These are phyloP conservation scores for Heliangelus exortis DNA, from an alignment of 2,797 vertebrate genomes.

Conservation along the genomic window DNA sequence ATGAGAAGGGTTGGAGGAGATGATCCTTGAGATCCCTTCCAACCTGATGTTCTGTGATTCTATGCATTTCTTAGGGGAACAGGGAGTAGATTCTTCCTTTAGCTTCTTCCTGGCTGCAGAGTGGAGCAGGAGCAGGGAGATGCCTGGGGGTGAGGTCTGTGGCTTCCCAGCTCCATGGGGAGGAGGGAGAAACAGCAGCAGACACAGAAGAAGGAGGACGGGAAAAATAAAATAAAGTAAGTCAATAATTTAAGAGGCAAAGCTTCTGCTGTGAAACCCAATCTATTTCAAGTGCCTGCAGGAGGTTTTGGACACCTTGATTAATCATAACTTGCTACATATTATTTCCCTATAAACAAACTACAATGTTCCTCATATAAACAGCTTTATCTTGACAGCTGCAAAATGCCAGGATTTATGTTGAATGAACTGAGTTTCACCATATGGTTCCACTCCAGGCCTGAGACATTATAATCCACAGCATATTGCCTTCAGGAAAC, in stretches of 20 bases:
- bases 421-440: constrained; percentile 70
- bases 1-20: too few species aligned
- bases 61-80: too few species aligned
- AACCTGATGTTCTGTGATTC: too few species aligned
- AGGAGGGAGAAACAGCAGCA: neutral
- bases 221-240: neutral
- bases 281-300: constrained; percentile 57
- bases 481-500: constrained; percentile 71
- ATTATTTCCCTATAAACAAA: constrained; percentile 85
- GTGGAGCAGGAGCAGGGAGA: rapidly evolving
- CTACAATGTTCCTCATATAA: constrained; percentile 79
- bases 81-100: neutral
- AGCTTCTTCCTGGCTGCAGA: neutral
- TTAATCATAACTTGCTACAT: constrained; percentile 79
- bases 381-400: constrained; percentile 83
- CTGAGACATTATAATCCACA: constrained; percentile 72
- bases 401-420: constrained; percentile 84
- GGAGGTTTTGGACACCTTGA: constrained; percentile 79
- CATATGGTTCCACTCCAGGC: constrained; percentile 79
- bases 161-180: neutral
- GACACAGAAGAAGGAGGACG: neutral
- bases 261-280: constrained; percentile 52
- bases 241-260: constrained; percentile 63
- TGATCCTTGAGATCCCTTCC: too few species aligned
- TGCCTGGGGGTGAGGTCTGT: neutral